Evolutionary conservation across 1,140 invertebrate genomes (phyloP), one percentile per base, ranked within the genome.

Genomic region (Metaphire vulgaris): DNA sequence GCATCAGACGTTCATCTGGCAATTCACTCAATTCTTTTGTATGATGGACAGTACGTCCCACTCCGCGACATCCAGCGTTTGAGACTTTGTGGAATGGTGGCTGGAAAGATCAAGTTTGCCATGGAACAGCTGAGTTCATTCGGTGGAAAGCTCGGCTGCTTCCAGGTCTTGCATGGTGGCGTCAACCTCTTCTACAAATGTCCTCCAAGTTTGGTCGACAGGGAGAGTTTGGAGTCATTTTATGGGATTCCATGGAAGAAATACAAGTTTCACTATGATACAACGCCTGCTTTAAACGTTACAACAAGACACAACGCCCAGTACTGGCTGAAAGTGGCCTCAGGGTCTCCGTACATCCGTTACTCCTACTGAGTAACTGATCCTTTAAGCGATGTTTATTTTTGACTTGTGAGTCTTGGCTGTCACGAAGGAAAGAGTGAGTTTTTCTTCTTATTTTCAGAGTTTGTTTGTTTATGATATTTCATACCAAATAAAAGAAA

Each of bases 1-100:
- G n/a, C n/a, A n/a, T n/a, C n/a, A n/a, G n/a, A n/a, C n/a, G n/a
- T n/a, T 56, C 41, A 56, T 56, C 41, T 12, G 41, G 41, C 41
- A 12, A 21, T 21, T 56, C 41, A 56, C 6, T 56, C 41, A 6
- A 56, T 56, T 56, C 41, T 56, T 12, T 56, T 56, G 41, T 69
- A 69, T 26, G 67, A 26, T 28, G 72, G 72, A 2, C 33, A 41
- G 30, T 73, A 73, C 72, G 72, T 73, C 2, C 72, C 72, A 16
- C 31, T 73, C n/a, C 1, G 72, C n/a, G 72, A 73, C 72, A 73
- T 73, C 33, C 72, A 73, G 72, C 72, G 72, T 16, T 34, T 73
- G 12, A 33, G 72, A 41, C 72, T 73, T 16, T 34, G 72, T 34
- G 34, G 72, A 31, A 73, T 73, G 72, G 34, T 34, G 26, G 29